Evolutionary conservation across 2,113 vertebrate species (phyloP).

Genomic region (Corythoichthys intestinalis): DNA sequence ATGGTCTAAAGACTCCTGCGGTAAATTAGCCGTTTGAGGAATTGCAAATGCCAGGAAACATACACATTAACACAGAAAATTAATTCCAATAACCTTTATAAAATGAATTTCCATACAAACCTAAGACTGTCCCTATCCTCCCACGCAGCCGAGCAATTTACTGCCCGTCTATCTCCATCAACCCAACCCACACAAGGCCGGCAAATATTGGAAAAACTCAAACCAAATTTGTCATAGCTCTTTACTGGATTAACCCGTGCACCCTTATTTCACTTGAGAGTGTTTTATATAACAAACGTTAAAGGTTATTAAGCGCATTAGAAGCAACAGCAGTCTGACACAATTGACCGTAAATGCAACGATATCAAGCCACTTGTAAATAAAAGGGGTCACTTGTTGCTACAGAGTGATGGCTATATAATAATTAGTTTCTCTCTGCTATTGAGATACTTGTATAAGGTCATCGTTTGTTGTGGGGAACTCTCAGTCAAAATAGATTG

Average conservation of each 20-base stretch:
- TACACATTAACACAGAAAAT: constrained; percentile 50
- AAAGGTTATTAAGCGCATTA: constrained; percentile 2
- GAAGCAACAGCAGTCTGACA: not conserved
- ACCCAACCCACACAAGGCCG: constrained; percentile 37
- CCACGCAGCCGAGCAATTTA: constrained; percentile 43
- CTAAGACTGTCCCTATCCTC: constrained; percentile 46
- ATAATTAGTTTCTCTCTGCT: not conserved
- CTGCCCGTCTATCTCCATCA: constrained; percentile 41
- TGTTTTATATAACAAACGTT: constrained; percentile 13
- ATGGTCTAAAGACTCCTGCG: constrained; percentile 61
- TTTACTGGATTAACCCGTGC: not conserved
- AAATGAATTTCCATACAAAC: constrained; percentile 54
- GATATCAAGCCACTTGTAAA: not conserved
- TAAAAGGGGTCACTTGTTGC: not conserved
- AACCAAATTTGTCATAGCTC: constrained; percentile 25
- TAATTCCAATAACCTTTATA: constrained; percentile 66
- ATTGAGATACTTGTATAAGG: not conserved
- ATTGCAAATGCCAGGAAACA: constrained; percentile 60
- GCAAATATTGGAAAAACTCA: constrained; percentile 25
- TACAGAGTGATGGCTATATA: not conserved
- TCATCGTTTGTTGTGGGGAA: not conserved
- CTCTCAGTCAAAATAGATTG: no score
- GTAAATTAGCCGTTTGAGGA: constrained; percentile 71
- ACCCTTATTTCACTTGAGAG: constrained; percentile 9
- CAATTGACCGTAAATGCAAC: not conserved